Evolutionary conservation across 2,113 vertebrate genomes (phyloP).

Genomic region (Sialia sialis): DNA sequence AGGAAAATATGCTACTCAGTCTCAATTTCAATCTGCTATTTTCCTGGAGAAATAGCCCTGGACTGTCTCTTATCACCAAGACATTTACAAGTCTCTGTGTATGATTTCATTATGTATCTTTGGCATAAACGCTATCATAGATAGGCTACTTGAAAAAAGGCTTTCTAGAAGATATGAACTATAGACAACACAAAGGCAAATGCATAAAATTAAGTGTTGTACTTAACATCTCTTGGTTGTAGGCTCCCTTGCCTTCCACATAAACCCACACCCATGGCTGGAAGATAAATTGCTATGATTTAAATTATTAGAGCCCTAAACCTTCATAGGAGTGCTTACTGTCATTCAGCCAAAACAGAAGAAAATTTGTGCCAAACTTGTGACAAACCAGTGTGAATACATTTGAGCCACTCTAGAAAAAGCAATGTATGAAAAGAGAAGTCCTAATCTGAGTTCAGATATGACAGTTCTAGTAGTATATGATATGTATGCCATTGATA

Average conservation of each 20-base stretch:
- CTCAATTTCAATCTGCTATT: not conserved
- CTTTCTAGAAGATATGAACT: not conserved
- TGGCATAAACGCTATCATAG: not conserved
- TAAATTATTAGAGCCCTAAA: not conserved
- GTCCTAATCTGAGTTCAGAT: not conserved
- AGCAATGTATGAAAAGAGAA: not conserved
- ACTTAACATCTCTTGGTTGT: not conserved
- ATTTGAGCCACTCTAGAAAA: not conserved
- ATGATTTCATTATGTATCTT: not conserved
- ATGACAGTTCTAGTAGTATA: not conserved
- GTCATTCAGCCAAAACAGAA: not conserved
- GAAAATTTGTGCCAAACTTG: not conserved
- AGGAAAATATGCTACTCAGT: not conserved
- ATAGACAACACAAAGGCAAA: not conserved
- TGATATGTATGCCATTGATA: accelerated
- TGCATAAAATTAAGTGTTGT: not conserved
- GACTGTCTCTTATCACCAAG: not conserved
- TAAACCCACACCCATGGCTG: not conserved
- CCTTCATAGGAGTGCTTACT: not conserved
- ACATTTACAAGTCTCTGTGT: not conserved
- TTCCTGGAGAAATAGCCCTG: not conserved
- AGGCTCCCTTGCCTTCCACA: not conserved
- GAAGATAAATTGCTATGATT: not conserved
- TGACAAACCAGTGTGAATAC: not conserved
- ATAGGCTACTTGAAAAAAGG: not conserved